phyloP scores from a whole-genome alignment of 2,113 vertebrate genomes.

The Natator depressus region DNA sequence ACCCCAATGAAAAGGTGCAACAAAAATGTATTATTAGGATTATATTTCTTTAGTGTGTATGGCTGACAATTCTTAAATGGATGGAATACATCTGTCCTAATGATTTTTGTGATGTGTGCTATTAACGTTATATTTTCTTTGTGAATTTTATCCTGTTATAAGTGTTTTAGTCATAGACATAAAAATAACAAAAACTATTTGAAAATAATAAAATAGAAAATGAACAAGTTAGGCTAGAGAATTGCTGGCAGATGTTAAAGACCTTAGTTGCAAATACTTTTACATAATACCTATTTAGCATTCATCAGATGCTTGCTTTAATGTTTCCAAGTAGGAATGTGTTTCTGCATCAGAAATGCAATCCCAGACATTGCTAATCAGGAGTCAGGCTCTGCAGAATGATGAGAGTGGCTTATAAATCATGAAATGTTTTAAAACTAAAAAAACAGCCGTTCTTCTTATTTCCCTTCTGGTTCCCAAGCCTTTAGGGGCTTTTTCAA shows the following conservation, averaged over 20 bases:
- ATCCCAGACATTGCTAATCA: constrained; percentile 5
- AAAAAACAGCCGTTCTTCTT: neutral
- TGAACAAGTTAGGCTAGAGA: neutral
- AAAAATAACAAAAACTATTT: neutral
- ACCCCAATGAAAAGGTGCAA: constrained; percentile 15
- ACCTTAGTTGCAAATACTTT: constrained; percentile 42
- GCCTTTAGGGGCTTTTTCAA: neutral
- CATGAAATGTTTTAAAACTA: neutral
- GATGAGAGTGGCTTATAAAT: constrained; percentile 5
- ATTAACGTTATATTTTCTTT: neutral
- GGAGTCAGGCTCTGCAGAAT: constrained; percentile 21
- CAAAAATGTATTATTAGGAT: constrained; percentile 6
- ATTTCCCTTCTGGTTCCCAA: constrained; percentile 32
- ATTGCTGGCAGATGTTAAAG: constrained; percentile 9
- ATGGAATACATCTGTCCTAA: constrained; percentile 5
- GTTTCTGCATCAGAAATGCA: constrained; percentile 25
- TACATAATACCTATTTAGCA: constrained; percentile 25
- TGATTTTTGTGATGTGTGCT: neutral
- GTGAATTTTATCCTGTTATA: neutral
- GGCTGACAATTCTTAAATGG: neutral
- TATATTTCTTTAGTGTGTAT: neutral
- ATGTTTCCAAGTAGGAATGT: constrained; percentile 36
- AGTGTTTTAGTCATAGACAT: constrained; percentile 10
- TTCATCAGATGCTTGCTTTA: constrained; percentile 31
- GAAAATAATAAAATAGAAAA: constrained; percentile 16